Evolutionary conservation across 2,888 invertebrate genomes (phyloP), one percentile per base, ranked within the genome.

Genomic region (Chironomus tentans): DNA sequence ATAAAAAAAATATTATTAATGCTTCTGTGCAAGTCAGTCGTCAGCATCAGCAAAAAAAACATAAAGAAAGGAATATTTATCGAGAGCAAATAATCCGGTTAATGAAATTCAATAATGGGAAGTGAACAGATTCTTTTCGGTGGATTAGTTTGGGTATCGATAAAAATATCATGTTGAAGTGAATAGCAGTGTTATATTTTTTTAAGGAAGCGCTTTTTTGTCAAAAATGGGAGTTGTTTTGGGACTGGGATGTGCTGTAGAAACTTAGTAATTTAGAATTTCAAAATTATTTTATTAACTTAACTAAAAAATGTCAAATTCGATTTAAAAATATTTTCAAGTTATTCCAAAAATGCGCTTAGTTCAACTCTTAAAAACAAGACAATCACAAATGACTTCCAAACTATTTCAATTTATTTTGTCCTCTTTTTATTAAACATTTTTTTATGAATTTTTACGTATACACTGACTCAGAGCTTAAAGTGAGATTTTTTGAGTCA

Each of bases 91-190:
- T n/a, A 47, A 46, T 69, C 69, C n/a, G 69, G 69, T 69, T 69
- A 69, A 69, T 69, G 69, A 47, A 69, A 47, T 69, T 38, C 69
- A 69, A 69, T 47, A 38, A 38, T 38, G 38, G 69, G 68, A 15
- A 65, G 65, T 21, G 47, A 69, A 69, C 69, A 69, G 69, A 69
- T 69, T 69, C 46, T 46, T 28, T 46, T 28, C 68, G 22, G n/a
- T n/a, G 69, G 69, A 69, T 69, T 69, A 68, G 56, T 56, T 38
- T 38, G 38, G 38, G 10, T 38, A 38, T 38, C 38, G 38, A 38
- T 38, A 38, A 38, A 38, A 38, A 38, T 10, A 38, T 38, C 38
- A 38, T 38, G 38, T 38, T 38, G 38, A 38, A 38, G 10, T 10
- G 10, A 38, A 2, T 10, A 38, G 38, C 38, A 38, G 10, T 38